These are phyloP conservation scores for Coenobita brevimanus DNA, from an alignment of 1,140 invertebrate species.

Conservation along the genomic window DNA sequence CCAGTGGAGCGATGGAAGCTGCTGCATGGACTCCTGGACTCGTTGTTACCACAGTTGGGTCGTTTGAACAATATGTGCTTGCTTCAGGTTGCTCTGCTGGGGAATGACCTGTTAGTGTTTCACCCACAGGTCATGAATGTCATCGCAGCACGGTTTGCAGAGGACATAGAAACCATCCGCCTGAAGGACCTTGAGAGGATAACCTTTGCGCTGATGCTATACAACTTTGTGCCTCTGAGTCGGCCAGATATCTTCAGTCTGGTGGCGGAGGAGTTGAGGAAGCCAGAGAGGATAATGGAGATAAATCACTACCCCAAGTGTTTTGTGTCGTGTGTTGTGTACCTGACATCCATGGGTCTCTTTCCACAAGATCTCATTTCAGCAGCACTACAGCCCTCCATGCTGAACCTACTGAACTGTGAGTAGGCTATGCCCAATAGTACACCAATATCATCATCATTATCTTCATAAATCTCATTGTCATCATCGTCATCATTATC, in stretches of 20 bases:
- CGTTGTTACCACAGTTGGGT: constrained; percentile 46
- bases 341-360: constrained; percentile 57
- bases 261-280: constrained; percentile 62
- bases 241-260: constrained; percentile 55
- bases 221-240: constrained; percentile 61
- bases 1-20: constrained; percentile 43
- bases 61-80: constrained; percentile 55
- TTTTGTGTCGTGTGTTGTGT: constrained; percentile 68
- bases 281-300: constrained; percentile 55
- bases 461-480: no score
- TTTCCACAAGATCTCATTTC: constrained; percentile 66
- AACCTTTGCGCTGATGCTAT: constrained; percentile 67
- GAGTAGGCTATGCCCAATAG: not conserved
- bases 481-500: no score
- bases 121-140: constrained; percentile 50
- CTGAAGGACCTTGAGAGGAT: constrained; percentile 69
- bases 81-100: constrained; percentile 65
- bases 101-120: constrained; percentile 64
- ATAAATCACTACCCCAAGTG: constrained; percentile 66
- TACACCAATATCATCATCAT: no score
- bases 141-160: constrained; percentile 59
- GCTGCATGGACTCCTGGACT: constrained; percentile 51
- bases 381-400: constrained; percentile 65
- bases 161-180: constrained; percentile 35
- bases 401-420: constrained; percentile 49